Evolutionary conservation across 2,888 invertebrate species (phyloP), one percentile per base, ranked within the genome.

Genomic region (Sphecodes monilicornis): DNA sequence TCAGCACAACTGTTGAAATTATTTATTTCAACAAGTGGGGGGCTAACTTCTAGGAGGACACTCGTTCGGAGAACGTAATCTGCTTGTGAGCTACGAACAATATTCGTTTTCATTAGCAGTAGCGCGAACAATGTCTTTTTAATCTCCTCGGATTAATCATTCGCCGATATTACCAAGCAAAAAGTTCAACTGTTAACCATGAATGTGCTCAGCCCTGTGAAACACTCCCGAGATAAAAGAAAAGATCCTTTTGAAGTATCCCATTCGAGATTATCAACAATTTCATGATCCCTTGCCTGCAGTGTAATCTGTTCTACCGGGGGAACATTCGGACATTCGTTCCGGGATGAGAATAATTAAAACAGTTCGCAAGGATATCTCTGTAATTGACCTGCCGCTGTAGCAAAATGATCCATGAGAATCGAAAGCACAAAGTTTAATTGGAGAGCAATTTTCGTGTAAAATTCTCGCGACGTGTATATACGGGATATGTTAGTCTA

Each of bases 101-200:
- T 70, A 75, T 80, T 82, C 74, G 69, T 50, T 80, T 82, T 60
- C 74, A 60, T 82, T 82, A 70, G 69, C 29, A 10, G 46, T 60
- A 60, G n/a, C 69, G 69, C 46, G 73, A 16, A 77, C 50, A 32
- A 41, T 36, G 57, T 39, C 32, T 80, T 74, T 80, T 75, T 80
- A 82, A 70, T 70, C 66, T 16, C 18, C 41, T 10, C 4, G 66
- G 66, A 81, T 81, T 72, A 68, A 81, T 78, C 72, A 71, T 80
- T 70, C 41, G 50, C 36, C 68, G 66, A 32, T 41, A 76, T 76
- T 54, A 41, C 32, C n/a, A 50, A 22, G 32, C 36, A 43, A 43
- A 54, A 22, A 57, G 69, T 32, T 76, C 43, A 76, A 57, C 22
- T 36, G 0, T 13, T 26, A 57, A n/a, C 26, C 60, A 29, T 26